Conservation (phyloP, 2,888 invertebrate genomes). For the Cheilosia urbana region DNA sequence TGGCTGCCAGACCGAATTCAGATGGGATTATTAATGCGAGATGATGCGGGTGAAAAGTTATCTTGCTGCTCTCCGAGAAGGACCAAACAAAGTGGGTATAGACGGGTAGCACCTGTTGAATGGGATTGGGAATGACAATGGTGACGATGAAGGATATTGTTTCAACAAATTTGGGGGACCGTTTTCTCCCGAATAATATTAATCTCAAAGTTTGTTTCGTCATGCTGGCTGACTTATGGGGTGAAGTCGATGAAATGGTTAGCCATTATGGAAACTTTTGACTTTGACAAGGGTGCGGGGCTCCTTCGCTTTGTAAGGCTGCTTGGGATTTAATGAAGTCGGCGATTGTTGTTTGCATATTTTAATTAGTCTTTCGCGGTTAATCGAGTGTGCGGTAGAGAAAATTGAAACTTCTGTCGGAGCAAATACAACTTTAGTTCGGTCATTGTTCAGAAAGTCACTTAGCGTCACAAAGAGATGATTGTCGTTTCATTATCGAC, state of each 20-base stretch:
- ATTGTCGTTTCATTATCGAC: too few species aligned
- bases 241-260: constrained; percentile 25
- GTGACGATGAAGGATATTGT: constrained; percentile 5
- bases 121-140: constrained; percentile 8
- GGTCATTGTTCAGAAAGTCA: too few species aligned
- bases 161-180: constrained; percentile 9
- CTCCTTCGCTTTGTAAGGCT: neutral
- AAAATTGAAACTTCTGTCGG: neutral
- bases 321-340: constrained; percentile 24
- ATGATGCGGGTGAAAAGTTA: constrained; percentile 38
- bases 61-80: neutral
- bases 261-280: constrained; percentile 16
- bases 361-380: neutral
- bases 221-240: constrained; percentile 10
- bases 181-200: constrained; percentile 3
- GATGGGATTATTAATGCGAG: constrained; percentile 43
- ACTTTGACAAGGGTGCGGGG: neutral
- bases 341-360: constrained; percentile 1
- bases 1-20: constrained; percentile 23
- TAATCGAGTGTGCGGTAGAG: neutral
- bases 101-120: constrained; percentile 55
- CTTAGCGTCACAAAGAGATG: too few species aligned
- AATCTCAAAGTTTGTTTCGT: constrained; percentile 38
- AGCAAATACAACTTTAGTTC: too few species aligned
- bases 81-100: neutral